Conservation (phyloP, 2,888 invertebrate species). For the Bugula neritina region DNA sequence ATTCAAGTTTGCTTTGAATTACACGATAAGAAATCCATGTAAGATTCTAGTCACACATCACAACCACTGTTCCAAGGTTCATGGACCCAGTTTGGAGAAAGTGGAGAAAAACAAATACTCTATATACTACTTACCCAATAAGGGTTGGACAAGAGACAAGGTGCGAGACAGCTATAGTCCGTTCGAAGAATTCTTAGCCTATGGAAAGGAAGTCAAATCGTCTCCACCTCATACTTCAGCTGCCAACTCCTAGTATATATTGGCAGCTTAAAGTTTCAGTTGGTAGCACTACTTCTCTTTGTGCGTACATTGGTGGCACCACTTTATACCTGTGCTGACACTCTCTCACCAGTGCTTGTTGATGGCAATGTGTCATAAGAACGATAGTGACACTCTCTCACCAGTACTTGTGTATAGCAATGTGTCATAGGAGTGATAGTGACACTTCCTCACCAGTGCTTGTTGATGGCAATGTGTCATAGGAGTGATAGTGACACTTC, state of each 20-base stretch:
- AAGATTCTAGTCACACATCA: background rate
- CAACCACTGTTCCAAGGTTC: background rate
- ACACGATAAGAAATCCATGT: background rate
- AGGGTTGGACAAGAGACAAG: background rate
- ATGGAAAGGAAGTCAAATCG: background rate
- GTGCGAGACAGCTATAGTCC: background rate
- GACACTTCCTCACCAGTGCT: too few relatives aligned
- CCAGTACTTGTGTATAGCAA: too few relatives aligned
- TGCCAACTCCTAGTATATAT: background rate
- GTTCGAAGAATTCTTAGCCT: background rate
- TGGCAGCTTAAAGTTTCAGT: background rate
- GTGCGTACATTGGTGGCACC: too few relatives aligned
- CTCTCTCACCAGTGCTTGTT: background rate
- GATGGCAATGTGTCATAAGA: too few relatives aligned
- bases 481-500: too few relatives aligned
- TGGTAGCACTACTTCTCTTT: background rate
- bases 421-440: too few relatives aligned
- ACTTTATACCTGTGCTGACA: background rate
- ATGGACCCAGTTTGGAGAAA: background rate
- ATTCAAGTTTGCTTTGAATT: background rate
- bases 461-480: too few relatives aligned
- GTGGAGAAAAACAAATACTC: background rate
- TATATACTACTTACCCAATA: background rate
- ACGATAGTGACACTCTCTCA: too few relatives aligned
- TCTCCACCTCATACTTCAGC: background rate